Evolutionary conservation across 2,113 vertebrate genomes (phyloP).

Genomic region (Chascanopsetta lugubris): DNA sequence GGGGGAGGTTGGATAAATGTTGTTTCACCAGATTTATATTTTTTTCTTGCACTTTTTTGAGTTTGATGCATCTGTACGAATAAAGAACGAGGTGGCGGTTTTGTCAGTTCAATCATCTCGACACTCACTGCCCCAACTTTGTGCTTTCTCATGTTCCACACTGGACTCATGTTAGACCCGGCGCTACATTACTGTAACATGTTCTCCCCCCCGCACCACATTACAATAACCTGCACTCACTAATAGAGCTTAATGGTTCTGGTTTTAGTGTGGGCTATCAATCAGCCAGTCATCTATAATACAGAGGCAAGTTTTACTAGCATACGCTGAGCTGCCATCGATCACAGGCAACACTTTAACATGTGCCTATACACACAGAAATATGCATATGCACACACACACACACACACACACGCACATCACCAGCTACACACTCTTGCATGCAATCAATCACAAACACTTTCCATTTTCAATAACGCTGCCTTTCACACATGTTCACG

Average conservation of each 20-base stretch:
- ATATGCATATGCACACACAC: constrained; percentile 17
- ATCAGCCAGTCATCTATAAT: constrained; percentile 65
- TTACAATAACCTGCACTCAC: constrained; percentile 52
- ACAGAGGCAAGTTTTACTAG: constrained; percentile 46
- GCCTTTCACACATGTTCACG: constrained; percentile 53
- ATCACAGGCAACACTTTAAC: constrained; percentile 54
- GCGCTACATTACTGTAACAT: constrained; percentile 44
- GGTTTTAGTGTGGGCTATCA: constrained; percentile 49
- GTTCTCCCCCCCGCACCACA: constrained; percentile 40
- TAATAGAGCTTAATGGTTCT: constrained; percentile 65
- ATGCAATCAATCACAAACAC: constrained; percentile 58
- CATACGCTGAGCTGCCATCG: constrained; percentile 54
- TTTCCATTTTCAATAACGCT: constrained; percentile 43
- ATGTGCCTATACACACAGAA: constrained; percentile 12
- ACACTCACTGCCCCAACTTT: too few relatives aligned
- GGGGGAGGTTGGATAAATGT: too few relatives aligned
- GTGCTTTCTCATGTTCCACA: neutral
- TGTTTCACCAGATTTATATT: too few relatives aligned
- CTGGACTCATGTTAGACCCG: constrained; percentile 27
- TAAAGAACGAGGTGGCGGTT: too few relatives aligned
- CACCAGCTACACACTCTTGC: constrained; percentile 9
- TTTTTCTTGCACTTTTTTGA: too few relatives aligned
- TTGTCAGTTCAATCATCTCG: too few relatives aligned
- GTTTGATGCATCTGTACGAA: too few relatives aligned
- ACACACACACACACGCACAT: constrained; percentile 14